Evolutionary conservation across 2,888 invertebrate species (phyloP), one percentile per base, ranked within the genome.

Genomic region (Mimumesa dahlbomi): DNA sequence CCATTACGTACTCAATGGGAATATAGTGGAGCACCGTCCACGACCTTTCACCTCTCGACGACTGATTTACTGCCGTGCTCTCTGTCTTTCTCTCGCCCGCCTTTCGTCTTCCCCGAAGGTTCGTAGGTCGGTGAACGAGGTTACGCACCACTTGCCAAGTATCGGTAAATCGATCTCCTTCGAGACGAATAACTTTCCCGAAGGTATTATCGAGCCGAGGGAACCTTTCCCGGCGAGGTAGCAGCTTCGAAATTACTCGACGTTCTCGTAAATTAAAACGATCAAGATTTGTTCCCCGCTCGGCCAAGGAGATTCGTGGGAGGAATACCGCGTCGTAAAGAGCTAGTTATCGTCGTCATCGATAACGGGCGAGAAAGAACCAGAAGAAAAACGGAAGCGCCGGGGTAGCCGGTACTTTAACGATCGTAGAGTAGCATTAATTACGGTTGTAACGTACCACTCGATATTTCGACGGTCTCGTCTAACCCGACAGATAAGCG

Each of bases 31-130:
- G 75, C 67, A 73, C 73, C 71, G 73, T 54, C 69, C 62, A 59
- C 72, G 82, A 84, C 82, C 83, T 76, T 13, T 64, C 82, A 82
- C 83, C 81, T 72, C 40, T 43, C 57, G 68, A 71, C 78, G 77
- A 83, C 80, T 84, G 82, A 84, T 84, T 84, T 84, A 84, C 65
- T 63, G 69, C 52, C 48, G 53, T 57, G 63, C 67, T 43, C 18
- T 46, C n/a, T 56, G 31, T 31, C 61, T 40, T 56, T 19, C 34
- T 36, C 34, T 25, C 22, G 34, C 40, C 16, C 42, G 38, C 53
- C 48, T 48, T n/a, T 53, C 42, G 52, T 43, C 16, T 42, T 18
- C 46, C 40, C 16, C 40, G 14, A 14, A 16, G 3, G 36, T 18
- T 16, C 3, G 18, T 16, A 11, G n/a, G 11, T 11, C 34, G 2